Percentiles rank a stretch among this genome's conserved stretches.
These are phyloP conservation scores for Bubalus kerabau DNA, from an alignment of 2,113 vertebrate species.

Conservation along the genomic window DNA sequence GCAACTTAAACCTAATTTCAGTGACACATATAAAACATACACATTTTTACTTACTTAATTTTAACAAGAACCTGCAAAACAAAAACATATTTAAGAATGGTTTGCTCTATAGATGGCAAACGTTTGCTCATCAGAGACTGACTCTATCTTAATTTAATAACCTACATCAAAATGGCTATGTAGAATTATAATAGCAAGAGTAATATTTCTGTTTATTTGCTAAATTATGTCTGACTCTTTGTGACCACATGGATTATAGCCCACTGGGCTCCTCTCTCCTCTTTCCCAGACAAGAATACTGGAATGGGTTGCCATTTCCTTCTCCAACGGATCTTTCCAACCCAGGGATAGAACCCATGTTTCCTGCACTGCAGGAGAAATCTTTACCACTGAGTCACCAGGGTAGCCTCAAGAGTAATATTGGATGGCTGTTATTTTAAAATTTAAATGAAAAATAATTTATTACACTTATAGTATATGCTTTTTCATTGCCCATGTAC, in stretches of 20 bases:
- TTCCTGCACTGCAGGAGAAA: not conserved
- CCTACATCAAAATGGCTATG: not conserved
- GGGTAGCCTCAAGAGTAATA: not conserved
- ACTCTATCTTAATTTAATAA: not conserved
- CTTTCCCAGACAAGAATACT: not conserved
- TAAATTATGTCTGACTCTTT: not conserved
- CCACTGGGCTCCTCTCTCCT: not conserved
- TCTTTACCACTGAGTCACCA: not conserved
- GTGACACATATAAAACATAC: not conserved
- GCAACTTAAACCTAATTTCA: not conserved
- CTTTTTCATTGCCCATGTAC: not conserved
- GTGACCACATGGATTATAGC: not conserved
- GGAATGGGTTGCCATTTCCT: not conserved
- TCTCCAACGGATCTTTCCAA: not conserved
- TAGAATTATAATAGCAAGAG: not conserved
- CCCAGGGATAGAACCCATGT: not conserved
- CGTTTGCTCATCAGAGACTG: not conserved
- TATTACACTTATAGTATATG: not conserved
- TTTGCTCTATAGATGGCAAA: not conserved
- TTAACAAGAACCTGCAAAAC: not conserved
- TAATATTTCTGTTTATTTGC: not conserved
- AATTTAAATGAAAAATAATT: not conserved
- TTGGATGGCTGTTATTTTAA: not conserved
- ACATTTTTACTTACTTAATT: not conserved
- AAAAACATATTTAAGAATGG: not conserved